These are phyloP conservation scores for Aphelenchoides fujianensis DNA, from an alignment of 1,140 invertebrate genomes.

Conservation along the genomic window DNA sequence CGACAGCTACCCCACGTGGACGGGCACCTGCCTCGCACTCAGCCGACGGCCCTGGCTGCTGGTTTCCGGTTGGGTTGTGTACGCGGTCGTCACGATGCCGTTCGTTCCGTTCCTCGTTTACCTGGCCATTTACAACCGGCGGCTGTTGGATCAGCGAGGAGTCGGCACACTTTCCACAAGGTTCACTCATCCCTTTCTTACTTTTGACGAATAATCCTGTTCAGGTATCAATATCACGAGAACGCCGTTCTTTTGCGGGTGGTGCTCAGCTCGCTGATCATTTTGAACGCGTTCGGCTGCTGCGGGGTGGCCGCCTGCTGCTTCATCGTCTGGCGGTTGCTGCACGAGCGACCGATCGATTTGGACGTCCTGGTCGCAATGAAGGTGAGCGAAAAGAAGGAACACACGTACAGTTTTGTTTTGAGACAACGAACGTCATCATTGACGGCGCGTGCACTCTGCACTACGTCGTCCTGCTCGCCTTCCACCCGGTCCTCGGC, in stretches of 20 bases:
- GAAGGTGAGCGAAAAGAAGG: not conserved
- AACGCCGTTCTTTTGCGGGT: not conserved
- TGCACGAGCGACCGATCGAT: not conserved
- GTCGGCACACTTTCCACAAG: not conserved
- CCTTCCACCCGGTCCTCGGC: not conserved
- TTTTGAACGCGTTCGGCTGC: not conserved
- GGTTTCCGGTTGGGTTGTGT: not conserved
- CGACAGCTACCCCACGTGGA: not conserved
- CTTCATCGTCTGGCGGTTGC: not conserved
- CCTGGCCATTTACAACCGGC: not conserved
- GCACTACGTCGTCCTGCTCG: not conserved
- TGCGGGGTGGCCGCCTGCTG: not conserved
- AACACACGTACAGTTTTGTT: not conserved
- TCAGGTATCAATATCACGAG: not conserved
- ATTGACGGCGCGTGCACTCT: not conserved
- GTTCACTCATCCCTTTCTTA: no score
- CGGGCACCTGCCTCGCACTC: not conserved
- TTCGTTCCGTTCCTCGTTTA: not conserved
- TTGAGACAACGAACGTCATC: not conserved
- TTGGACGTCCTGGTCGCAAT: not conserved
- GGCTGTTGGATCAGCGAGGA: not conserved
- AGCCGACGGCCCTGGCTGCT: not conserved
- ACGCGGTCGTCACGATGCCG: not conserved
- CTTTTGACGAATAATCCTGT: no score
- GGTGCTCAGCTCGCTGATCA: not conserved